Conservation (phyloP, 2,797 vertebrate genomes). For the Lophius americanus region DNA sequence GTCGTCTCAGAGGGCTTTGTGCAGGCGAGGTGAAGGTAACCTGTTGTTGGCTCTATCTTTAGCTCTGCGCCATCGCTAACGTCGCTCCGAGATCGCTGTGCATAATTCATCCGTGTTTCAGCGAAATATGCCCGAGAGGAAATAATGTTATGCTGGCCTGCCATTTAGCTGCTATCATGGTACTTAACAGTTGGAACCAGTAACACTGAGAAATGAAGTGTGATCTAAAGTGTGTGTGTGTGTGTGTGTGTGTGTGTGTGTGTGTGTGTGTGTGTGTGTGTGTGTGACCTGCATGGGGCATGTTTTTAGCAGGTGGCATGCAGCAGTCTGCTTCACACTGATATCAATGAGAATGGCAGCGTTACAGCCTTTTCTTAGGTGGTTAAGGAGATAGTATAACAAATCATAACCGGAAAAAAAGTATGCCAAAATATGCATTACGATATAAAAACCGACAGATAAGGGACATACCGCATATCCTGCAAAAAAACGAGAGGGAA, state of each 20-base stretch:
- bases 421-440: no score
- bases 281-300: no score
- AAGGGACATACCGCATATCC: no score
- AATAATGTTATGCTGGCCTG: conserved; percentile 38
- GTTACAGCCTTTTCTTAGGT: no score
- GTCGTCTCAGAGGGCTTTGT: conserved; percentile 28
- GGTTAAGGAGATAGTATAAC: no score
- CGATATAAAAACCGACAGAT: no score
- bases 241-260: conserved; percentile 7
- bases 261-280: not conserved
- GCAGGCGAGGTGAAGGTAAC: conserved; percentile 44
- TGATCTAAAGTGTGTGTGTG: conserved; percentile 6
- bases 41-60: conserved; percentile 51
- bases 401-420: no score
- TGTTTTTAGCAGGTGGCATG: no score
- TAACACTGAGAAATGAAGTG: conserved; percentile 10
- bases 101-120: conserved; percentile 65
- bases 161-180: conserved; percentile 16
- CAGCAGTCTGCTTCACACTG: no score
- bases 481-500: no score
- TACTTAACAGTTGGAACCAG: conserved; percentile 32
- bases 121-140: conserved; percentile 48
- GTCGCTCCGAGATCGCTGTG: conserved; percentile 37
- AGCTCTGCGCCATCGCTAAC: conserved; percentile 42
- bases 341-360: no score